Base-by-base conservation (phyloP, 1,140 invertebrate genomes). In the Aporrectodea caliginosa region DNA sequence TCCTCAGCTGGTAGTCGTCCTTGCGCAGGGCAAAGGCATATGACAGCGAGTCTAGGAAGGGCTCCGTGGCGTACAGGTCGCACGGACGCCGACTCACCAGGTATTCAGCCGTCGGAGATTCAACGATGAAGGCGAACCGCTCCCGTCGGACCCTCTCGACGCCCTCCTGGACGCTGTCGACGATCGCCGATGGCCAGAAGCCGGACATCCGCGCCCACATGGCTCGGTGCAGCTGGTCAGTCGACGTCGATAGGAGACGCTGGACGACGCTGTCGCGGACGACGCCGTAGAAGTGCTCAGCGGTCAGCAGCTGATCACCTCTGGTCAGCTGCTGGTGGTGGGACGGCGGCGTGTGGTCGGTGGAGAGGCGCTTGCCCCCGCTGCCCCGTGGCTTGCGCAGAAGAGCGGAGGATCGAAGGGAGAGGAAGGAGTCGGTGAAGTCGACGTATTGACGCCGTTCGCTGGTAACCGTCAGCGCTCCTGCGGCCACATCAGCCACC, bases 51-150 rank as follows among this genome's bases (percentile, higher is more conserved):
- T 68, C 34, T 29, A 81, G 80, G 69, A 81, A 78, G 0, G 80
- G 76, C 14, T 78, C 80, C 2, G 73, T 81, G 32, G 76, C 72
- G 77, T 78, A 68, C 74, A 83, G 80, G 68, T 83, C 81, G 75
- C 84, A 85, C 0, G 84, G 84, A 16, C 79, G 69, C 69, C 80
- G 77, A 1, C 34, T 69, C 0, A 79, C 74, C 32, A 80, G 12
- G 80, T 82, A 83, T 33, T 85, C 81, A 14, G 83, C 83, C 69
- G 75, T 27, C 0, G 83, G 80, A 2, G 78, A 75, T 58, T 84
- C 81, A 58, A 81, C 69, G 30, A 84, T 82, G 35, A 82, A 81
- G n/a, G 80, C 82, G 73, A 81, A 84, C 16, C 79, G 35, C 16
- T 79, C 80, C 0, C 34, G 16, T 2, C 80, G 74, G 1, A 82